These are phyloP conservation scores for Oryzias celebensis DNA, from an alignment of 2,113 vertebrate genomes.

Conservation along the genomic window DNA sequence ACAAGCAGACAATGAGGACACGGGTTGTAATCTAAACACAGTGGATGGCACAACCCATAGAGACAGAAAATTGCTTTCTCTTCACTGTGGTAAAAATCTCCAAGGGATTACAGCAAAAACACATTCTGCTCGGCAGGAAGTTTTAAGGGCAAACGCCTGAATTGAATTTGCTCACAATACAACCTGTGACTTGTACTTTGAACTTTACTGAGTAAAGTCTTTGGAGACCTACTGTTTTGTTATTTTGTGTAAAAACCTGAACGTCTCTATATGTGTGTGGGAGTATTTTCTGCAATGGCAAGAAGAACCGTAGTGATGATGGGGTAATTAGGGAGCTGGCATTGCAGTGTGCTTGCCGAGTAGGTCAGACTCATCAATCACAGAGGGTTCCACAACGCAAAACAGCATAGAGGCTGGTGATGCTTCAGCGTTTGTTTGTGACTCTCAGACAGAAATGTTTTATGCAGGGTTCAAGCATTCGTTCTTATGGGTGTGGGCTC, in stretches of 20 bases:
- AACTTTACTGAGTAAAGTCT: constrained; percentile 22
- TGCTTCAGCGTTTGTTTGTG: constrained; percentile 14
- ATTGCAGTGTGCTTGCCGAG: constrained; percentile 47
- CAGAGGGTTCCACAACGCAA: constrained; percentile 22
- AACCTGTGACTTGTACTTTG: constrained; percentile 16
- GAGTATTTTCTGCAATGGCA: constrained; percentile 8
- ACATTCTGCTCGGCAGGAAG: neutral
- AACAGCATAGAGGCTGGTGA: constrained; percentile 22
- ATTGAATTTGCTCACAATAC: constrained; percentile 16
- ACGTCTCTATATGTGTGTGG: neutral
- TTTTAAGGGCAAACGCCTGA: constrained; percentile 22
- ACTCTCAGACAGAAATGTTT: constrained; percentile 14
- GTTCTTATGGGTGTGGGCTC: constrained; percentile 21
- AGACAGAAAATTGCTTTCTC: constrained; percentile 9
- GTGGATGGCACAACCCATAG: neutral
- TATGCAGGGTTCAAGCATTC: constrained; percentile 30
- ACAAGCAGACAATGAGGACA: constrained; percentile 7
- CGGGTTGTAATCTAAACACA: constrained; percentile 3
- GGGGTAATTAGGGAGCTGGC: constrained; percentile 55
- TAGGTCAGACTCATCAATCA: constrained; percentile 63
- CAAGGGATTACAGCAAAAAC: constrained; percentile 4
- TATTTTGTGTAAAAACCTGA: neutral
- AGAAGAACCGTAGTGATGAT: constrained; percentile 39
- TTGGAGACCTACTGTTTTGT: constrained; percentile 1
- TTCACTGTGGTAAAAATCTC: constrained; percentile 6